These are phyloP conservation scores for Ophonus ardosiacus DNA, from an alignment of 2,888 invertebrate genomes.

Conservation along the genomic window DNA sequence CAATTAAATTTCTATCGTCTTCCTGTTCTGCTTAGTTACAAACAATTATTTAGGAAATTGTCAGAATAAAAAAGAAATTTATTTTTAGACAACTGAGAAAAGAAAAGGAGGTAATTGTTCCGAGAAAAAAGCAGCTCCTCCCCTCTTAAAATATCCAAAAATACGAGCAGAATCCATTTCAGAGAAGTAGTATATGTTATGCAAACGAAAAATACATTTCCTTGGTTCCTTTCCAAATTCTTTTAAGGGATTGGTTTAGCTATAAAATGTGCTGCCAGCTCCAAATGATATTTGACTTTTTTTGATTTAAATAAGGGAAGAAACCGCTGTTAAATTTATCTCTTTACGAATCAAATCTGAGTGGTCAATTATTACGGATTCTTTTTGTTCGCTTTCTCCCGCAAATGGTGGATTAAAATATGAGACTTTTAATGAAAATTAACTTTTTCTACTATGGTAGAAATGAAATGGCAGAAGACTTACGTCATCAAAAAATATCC, in stretches of 20 bases:
- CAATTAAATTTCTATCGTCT: constrained; percentile 60
- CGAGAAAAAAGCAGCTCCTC: constrained; percentile 5
- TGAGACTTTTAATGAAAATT: neutral
- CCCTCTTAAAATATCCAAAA: neutral
- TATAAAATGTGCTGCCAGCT: constrained; percentile 10
- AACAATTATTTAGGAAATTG: constrained; percentile 61
- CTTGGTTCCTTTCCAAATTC: constrained; percentile 12
- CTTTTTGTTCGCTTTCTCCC: neutral
- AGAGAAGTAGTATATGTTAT: constrained; percentile 5
- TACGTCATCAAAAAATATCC: too few relatives aligned
- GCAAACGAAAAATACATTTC: constrained; percentile 21
- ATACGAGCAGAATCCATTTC: constrained; percentile 3
- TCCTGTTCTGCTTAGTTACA: constrained; percentile 31
- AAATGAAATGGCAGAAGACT: too few relatives aligned
- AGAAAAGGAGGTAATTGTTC: constrained; percentile 51
- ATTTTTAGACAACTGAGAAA: constrained; percentile 45
- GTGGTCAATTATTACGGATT: neutral
- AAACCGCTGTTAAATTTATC: neutral
- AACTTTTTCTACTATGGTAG: neutral
- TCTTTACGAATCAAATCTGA: neutral
- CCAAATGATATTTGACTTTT: constrained; percentile 8
- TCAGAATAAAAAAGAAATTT: constrained; percentile 55
- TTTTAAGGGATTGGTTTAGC: constrained; percentile 7
- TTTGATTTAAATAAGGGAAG: constrained; percentile 13
- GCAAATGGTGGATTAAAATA: neutral